Base-by-base conservation (phyloP, 2,113 vertebrate species). In the Murina feae region DNA sequence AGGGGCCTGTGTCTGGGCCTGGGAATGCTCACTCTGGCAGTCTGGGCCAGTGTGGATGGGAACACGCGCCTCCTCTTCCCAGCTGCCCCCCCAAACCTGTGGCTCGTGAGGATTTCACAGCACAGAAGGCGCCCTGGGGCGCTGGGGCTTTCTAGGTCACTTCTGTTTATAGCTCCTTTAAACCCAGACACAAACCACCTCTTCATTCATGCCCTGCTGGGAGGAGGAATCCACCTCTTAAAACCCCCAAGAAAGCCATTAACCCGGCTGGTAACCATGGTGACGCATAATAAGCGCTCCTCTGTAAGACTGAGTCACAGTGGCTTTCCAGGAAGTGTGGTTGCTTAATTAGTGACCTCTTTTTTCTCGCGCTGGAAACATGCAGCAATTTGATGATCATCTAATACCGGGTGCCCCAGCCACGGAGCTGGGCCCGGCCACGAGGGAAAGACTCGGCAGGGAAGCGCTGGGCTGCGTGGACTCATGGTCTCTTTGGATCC, bases 241-340 rank as follows among this genome's bases (percentile, higher is more conserved):
- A 90, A 96, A 94, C 90, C 97, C 97, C 96, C 96, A 97, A 96
- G 86, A 96, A 94, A 97, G 96, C 93, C 72, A 83, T 96, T 80
- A 98, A 98, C 93, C 85, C 95, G 96, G 93, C 90, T 91, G 89
- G 90, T 25, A 97, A 94, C 94, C 92, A 78, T 85, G 89, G 95
- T 97, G 96, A 97, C 96, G 93, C 94, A 93, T 94, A 96, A 96
- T 96, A 97, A 97, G 96, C 95, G 97, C 80, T 96, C 86, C 96
- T 83, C 93, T 20, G 95, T 96, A 88, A 80, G 95, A 1, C 65
- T 65, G 66, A 25, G 71, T 71, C 63, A 55, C 81, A 97, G 83
- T 69, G 63, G 96, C 97, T 98, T 98, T 98, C 97, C 97, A 97
- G 98, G 97, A 97, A 98, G 97, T 95, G 93, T 92, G 89, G 95